These are phyloP conservation scores for Orestias chungarensis DNA, from an alignment of 2,797 vertebrate species.

Conservation along the genomic window DNA sequence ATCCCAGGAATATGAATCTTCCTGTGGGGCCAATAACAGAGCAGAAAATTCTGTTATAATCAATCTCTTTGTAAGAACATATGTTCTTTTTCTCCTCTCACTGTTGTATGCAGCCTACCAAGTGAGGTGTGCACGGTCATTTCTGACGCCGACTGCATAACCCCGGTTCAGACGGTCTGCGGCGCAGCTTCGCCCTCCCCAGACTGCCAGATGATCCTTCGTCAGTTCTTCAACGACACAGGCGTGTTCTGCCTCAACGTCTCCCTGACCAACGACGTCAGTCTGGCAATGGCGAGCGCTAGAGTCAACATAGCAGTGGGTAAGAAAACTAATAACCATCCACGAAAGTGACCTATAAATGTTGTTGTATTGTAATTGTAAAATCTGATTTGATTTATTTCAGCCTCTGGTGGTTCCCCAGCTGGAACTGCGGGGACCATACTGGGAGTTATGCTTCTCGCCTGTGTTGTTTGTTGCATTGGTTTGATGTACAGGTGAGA, in stretches of 20 bases:
- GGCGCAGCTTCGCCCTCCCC: conserved; percentile 80
- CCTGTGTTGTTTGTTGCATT: conserved; percentile 76
- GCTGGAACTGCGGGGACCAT: conserved; percentile 74
- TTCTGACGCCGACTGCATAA: conserved; percentile 86
- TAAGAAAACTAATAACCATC: conserved; percentile 22
- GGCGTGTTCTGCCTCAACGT: conserved; percentile 94
- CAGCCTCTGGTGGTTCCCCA: conserved; percentile 71
- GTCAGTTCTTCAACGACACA: conserved; percentile 87
- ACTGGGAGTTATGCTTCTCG: conserved; percentile 79
- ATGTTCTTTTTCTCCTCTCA: conserved; percentile 4
- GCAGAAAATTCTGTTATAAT: background rate
- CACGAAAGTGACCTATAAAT: background rate
- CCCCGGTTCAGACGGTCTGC: conserved; percentile 83
- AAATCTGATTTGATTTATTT: conserved; percentile 34
- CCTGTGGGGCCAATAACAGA: background rate
- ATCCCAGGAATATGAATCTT: background rate
- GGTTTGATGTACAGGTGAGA: conserved; percentile 85
- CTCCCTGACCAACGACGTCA: conserved; percentile 88
- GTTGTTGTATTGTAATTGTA: conserved; percentile 4
- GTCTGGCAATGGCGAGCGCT: conserved; percentile 88
- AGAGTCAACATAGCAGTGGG: conserved; percentile 85
- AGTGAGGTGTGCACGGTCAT: conserved; percentile 90
- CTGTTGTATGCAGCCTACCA: conserved; percentile 80
- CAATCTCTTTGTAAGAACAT: background rate
- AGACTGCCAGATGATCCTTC: conserved; percentile 89